Conservation (phyloP, 1,140 invertebrate genomes). For the Zaprionus camerounensis region DNA sequence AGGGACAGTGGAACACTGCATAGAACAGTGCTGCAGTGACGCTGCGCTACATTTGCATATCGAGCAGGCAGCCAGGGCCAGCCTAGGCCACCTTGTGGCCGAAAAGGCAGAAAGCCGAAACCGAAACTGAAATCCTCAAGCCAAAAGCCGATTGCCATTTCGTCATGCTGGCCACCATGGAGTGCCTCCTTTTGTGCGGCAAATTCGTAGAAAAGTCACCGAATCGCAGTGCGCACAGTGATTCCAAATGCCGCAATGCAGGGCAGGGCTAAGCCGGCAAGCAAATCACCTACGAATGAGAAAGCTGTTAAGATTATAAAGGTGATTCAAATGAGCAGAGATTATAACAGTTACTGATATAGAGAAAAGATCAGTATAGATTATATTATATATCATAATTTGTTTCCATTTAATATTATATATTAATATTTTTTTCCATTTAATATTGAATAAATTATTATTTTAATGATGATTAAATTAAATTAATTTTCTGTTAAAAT, state of each 20-base stretch:
- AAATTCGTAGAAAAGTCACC: conserved; percentile 68
- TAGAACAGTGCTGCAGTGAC: conserved; percentile 20
- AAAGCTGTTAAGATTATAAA: neutral
- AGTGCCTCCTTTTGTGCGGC: conserved; percentile 69
- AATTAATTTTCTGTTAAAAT: too few species aligned
- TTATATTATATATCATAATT: too few species aligned
- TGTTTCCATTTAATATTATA: too few species aligned
- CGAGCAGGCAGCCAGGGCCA: conserved; percentile 36
- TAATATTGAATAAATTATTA: too few species aligned
- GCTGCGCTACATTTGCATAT: conserved; percentile 71
- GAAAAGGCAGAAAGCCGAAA: conserved; percentile 3
- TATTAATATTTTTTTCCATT: too few species aligned
- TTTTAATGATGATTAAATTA: too few species aligned
- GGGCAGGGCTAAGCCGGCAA: neutral
- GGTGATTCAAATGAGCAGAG: neutral
- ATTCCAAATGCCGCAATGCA: conserved; percentile 28
- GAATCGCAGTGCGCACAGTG: conserved; percentile 50
- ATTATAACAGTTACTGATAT: neutral
- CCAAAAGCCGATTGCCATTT: conserved; percentile 74
- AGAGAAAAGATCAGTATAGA: too few species aligned
- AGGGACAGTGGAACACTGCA: too few species aligned
- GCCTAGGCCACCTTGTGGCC: conserved; percentile 28
- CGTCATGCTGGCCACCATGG: conserved; percentile 74
- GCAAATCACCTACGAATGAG: neutral
- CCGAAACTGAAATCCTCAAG: neutral